Conservation (phyloP, 2,113 vertebrate species). For the Hippocampus barbouri region DNA sequence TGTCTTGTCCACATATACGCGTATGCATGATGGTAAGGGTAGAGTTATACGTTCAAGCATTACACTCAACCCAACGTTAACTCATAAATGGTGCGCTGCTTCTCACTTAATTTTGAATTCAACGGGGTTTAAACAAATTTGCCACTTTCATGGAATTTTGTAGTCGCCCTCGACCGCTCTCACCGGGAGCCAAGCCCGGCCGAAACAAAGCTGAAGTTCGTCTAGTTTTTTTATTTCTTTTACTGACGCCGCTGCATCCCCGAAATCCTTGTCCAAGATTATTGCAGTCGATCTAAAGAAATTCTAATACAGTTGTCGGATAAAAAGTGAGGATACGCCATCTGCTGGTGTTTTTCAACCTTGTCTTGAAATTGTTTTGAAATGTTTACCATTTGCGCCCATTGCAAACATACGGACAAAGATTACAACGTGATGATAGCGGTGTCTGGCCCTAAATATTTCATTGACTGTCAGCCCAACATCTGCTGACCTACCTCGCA, state of each 20-base stretch:
- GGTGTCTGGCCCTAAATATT: conserved; percentile 80
- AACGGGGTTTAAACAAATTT: too few species aligned
- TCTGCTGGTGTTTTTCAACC: neutral
- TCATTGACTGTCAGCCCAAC: conserved; percentile 78
- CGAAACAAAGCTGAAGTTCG: too few species aligned
- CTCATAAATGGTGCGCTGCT: too few species aligned
- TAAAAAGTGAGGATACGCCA: neutral
- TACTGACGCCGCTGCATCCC: neutral
- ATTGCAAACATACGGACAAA: conserved; percentile 6
- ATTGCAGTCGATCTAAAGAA: neutral
- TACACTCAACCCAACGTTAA: too few species aligned
- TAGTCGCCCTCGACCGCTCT: neutral
- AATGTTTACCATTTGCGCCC: neutral
- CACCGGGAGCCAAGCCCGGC: too few species aligned
- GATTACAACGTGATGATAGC: conserved; percentile 57
- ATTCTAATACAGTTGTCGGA: neutral
- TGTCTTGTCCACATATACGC: too few species aligned
- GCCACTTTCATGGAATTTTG: neutral
- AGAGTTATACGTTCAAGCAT: too few species aligned
- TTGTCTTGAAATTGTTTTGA: neutral
- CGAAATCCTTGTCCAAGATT: neutral
- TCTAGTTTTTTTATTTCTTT: neutral
- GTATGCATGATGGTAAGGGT: too few species aligned
- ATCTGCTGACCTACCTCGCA: conserved; percentile 77
- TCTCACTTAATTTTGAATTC: too few species aligned